phyloP scores from a whole-genome alignment of 2,888 invertebrate genomes.

The Athripsodes cinereus region DNA sequence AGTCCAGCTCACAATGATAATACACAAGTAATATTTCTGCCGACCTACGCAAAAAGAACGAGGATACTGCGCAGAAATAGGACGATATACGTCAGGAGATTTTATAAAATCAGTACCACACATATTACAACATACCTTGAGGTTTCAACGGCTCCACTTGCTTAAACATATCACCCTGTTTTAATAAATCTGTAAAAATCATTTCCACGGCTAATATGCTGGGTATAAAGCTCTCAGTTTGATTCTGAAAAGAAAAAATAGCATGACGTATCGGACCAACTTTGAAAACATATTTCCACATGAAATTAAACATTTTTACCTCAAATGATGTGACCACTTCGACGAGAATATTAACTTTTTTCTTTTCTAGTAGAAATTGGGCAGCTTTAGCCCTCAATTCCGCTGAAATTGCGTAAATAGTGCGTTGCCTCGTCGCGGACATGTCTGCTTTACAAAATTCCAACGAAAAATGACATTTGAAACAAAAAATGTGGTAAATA shows the following conservation, averaged over 20 bases:
- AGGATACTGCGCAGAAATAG: too few relatives aligned
- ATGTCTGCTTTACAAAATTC: conserved; percentile 4
- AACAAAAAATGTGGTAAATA: too few relatives aligned
- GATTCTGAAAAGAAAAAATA: conserved; percentile 37
- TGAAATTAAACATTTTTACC: conserved; percentile 36
- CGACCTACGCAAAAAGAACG: too few relatives aligned
- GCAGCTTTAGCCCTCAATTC: conserved; percentile 63
- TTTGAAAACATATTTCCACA: background rate
- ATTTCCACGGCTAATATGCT: conserved; percentile 64
- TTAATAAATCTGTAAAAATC: conserved; percentile 63
- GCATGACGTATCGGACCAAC: background rate
- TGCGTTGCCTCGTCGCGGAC: conserved; percentile 16
- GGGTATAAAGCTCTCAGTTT: conserved; percentile 47
- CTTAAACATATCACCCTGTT: conserved; percentile 58
- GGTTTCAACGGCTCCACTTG: conserved; percentile 55
- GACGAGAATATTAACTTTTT: conserved; percentile 58
- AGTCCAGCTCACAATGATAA: too few relatives aligned
- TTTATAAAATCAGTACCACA: too few relatives aligned
- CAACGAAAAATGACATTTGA: too few relatives aligned
- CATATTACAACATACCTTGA: conserved; percentile 36
- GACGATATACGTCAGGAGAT: too few relatives aligned
- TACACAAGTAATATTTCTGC: too few relatives aligned
- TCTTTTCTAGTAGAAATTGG: conserved; percentile 60
- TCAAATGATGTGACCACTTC: conserved; percentile 65
- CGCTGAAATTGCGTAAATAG: conserved; percentile 49